phyloP scores from a whole-genome alignment of 2,113 vertebrate genomes.

The Redunca redunca region DNA sequence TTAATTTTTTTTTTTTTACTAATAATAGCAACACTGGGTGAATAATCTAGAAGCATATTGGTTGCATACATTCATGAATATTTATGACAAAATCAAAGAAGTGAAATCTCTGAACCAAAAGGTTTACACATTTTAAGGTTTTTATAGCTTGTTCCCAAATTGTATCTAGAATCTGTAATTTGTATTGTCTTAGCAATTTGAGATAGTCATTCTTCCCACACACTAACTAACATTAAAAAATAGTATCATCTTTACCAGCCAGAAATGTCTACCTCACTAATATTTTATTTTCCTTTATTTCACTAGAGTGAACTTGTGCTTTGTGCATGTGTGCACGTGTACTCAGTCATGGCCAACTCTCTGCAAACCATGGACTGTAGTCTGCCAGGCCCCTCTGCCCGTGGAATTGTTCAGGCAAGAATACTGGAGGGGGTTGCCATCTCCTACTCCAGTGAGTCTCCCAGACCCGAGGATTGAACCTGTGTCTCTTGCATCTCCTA shows the following conservation, averaged over 20 bases:
- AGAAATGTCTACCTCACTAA: not conserved
- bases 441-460: not conserved
- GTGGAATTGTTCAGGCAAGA: not conserved
- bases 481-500: not conserved
- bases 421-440: not conserved
- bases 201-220: not conserved
- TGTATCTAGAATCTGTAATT: not conserved
- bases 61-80: not conserved
- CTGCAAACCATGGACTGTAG: not conserved
- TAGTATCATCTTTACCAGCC: not conserved
- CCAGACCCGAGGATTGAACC: not conserved
- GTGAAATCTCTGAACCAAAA: not conserved
- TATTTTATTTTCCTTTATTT: not conserved
- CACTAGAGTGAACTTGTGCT: not conserved
- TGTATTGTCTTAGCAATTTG: not conserved
- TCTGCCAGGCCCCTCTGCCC: not conserved
- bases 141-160: not conserved
- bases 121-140: not conserved
- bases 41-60: not conserved
- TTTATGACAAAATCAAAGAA: not conserved
- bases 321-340: rapidly evolving
- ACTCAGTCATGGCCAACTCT: not conserved
- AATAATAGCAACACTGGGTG: not conserved
- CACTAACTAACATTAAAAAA: not conserved
- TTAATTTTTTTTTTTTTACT: not conserved